These are phyloP conservation scores for Hydrochoerus hydrochaeris DNA, from an alignment of 2,113 vertebrate species.

Conservation along the genomic window DNA sequence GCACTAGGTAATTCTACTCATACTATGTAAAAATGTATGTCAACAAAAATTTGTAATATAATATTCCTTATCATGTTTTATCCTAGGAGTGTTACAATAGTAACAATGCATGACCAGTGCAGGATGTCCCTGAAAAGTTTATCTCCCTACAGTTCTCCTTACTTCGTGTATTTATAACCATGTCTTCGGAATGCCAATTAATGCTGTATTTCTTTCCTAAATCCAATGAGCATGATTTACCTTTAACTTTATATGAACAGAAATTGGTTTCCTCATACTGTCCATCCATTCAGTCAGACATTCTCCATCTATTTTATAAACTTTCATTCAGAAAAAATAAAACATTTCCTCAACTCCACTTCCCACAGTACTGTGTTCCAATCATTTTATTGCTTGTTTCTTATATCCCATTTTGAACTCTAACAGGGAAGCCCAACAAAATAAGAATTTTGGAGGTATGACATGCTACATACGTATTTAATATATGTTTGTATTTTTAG, in stretches of 20 bases:
- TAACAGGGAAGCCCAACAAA: constrained; percentile 42
- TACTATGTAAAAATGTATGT: background rate
- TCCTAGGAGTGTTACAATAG: background rate
- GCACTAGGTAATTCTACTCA: background rate
- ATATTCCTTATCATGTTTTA: background rate
- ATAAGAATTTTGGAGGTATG: background rate
- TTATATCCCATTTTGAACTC: background rate
- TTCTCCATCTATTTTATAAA: background rate
- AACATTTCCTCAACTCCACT: background rate
- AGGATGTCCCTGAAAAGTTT: background rate
- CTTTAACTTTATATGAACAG: background rate
- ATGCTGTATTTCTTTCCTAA: constrained; percentile 26
- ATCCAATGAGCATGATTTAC: background rate
- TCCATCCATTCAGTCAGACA: background rate
- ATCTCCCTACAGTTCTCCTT: background rate
- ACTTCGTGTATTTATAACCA: constrained; percentile 7
- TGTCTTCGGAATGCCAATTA: constrained; percentile 21
- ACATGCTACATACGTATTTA: background rate
- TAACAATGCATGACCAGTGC: background rate
- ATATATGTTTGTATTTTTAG: background rate
- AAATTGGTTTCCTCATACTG: background rate
- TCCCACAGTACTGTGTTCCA: background rate
- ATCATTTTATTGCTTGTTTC: background rate
- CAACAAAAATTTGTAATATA: background rate
- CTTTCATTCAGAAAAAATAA: background rate